These are phyloP conservation scores for Deroptyus accipitrinus DNA, from an alignment of 2,113 vertebrate species.

Conservation along the genomic window DNA sequence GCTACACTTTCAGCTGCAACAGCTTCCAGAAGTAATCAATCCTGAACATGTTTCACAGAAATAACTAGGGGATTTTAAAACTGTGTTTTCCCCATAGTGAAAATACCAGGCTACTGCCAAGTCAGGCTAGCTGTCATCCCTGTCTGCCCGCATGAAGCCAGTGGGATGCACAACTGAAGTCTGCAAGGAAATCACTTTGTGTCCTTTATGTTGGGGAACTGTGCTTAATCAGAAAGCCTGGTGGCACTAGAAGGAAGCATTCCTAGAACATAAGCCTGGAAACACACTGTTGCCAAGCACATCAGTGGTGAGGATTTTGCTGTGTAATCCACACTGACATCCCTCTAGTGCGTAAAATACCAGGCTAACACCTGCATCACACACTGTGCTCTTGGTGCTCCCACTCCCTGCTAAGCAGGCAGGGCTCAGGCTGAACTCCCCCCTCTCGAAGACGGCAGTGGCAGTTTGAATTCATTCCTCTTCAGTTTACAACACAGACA, in stretches of 20 bases:
- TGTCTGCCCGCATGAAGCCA: rapidly evolving
- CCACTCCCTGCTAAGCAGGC: neutral
- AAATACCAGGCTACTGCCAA: neutral
- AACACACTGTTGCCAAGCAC: neutral
- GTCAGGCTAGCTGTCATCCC: neutral
- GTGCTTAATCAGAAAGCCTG: neutral
- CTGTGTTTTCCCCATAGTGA: neutral
- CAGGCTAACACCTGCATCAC: neutral
- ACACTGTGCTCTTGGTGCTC: neutral
- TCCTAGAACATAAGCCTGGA: neutral
- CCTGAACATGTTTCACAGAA: neutral
- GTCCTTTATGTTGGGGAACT: neutral
- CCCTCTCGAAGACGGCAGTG: neutral
- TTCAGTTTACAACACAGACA: neutral
- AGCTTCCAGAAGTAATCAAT: conserved; percentile 25
- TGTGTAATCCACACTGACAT: neutral
- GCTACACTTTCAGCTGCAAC: conserved; percentile 1
- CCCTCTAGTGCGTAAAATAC: rapidly evolving
- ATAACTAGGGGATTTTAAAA: neutral
- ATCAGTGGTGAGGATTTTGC: neutral
- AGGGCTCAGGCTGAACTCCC: neutral
- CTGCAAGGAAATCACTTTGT: neutral
- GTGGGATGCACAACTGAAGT: neutral
- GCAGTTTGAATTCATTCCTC: neutral
- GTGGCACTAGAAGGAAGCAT: neutral